Evolutionary conservation across 2,797 vertebrate genomes (phyloP), one percentile per base, ranked within the genome.

Genomic region (Stomatorhinus walkeri): DNA sequence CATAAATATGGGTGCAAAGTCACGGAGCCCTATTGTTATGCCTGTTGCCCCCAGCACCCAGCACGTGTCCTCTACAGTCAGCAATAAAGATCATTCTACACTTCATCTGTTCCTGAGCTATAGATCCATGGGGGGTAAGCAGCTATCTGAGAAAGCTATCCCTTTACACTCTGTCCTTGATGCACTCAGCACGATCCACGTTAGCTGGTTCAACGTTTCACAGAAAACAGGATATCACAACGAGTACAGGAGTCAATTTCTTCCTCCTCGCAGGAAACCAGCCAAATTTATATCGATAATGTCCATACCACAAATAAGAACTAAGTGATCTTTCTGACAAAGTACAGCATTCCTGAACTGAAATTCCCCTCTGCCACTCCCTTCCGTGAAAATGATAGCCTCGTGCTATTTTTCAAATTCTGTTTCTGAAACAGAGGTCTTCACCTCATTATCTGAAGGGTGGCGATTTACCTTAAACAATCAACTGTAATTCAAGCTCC

Each of bases 301-400:
- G 48, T 51, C 48, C 46, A 51, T 22, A 46, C 22, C 8, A 5
- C 40, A 48, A 49, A 48, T 5, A 84, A 84, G 43, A 84, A 84
- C 4, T 90, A 89, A 91, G 88, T 54, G 7, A 59, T 76, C 90
- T 89, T 56, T 32, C 87, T 59, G 89, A 32, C 85, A 83, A 90
- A 90, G 90, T 90, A 89, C 43, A 32, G 90, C 90, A 90, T 91
- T 91, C 91, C 85, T 87, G 10, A 28, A 81, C 36, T 1, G 40
- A 6, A 8, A 48, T 59, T 61, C 49, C 76, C 54, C 72, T 79
- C 72, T 9, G 72, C 68, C 49, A 72, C 40, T 52, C 36, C 46
- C 40, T 14, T 43, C 16, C 14, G 54, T 22, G 56, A 59, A 89
- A 36, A 68, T 19, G 16, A 19, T 19, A 16, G 32, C 46, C 87